Conservation (phyloP, 2,797 vertebrate species). For the Holocentrus rufus region DNA sequence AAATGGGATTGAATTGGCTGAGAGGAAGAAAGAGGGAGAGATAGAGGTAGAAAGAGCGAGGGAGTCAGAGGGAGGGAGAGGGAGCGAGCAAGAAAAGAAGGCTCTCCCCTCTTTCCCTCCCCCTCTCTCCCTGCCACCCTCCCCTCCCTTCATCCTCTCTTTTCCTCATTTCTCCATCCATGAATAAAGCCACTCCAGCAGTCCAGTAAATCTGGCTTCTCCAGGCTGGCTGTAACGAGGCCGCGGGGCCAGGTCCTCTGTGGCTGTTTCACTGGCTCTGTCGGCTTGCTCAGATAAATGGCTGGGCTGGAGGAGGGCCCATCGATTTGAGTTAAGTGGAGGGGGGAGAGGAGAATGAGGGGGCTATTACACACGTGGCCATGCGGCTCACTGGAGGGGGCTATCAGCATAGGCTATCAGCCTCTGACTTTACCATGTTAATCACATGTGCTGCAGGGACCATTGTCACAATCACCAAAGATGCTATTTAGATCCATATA, state of each 20-base stretch:
- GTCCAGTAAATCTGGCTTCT: conserved; percentile 71
- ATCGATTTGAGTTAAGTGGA: conserved; percentile 81
- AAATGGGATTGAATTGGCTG: conserved; percentile 78
- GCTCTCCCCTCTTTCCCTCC: conserved; percentile 18
- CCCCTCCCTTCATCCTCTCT: conserved; percentile 25
- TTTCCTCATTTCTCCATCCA: conserved; percentile 47
- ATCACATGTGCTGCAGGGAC: conserved; percentile 70
- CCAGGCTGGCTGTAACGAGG: conserved; percentile 53
- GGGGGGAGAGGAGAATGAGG: conserved; percentile 40
- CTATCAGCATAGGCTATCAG: conserved; percentile 64
- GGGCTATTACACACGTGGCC: conserved; percentile 58
- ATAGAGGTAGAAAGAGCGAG: conserved; percentile 32
- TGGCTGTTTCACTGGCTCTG: conserved; percentile 69
- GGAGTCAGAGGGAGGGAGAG: conserved; percentile 18
- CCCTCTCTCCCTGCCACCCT: conserved; percentile 1
- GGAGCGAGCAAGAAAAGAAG: conserved; percentile 32
- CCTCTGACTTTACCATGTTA: conserved; percentile 69
- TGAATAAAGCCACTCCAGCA: conserved; percentile 71
- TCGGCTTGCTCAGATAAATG: conserved; percentile 75
- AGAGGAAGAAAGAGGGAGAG: conserved; percentile 46
- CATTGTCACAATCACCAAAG: conserved; percentile 66
- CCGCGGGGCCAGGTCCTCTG: conserved; percentile 69
- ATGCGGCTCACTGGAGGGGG: conserved; percentile 54
- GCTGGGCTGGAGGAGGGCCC: conserved; percentile 71
- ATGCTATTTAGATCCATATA: conserved; percentile 74